Conservation (phyloP, 2,888 invertebrate species). For the Axea sp. region DNA sequence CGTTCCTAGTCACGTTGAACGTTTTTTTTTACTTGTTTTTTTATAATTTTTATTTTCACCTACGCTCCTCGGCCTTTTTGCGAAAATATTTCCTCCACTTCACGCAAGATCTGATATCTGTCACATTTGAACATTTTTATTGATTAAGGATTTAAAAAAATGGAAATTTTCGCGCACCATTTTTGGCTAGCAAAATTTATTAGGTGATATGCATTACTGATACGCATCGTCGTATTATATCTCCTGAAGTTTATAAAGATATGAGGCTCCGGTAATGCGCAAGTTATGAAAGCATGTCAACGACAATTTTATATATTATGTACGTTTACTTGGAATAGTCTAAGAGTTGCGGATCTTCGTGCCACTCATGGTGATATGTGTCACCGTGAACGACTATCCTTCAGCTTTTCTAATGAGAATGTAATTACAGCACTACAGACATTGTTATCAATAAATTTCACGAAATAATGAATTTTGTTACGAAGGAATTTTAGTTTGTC, state of each 20-base stretch:
- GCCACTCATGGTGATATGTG: slow-evolving; percentile 26
- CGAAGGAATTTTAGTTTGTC: no score
- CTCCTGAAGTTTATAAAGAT: slow-evolving; percentile 31
- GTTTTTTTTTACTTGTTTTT: slow-evolving; percentile 13
- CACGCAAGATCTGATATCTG: slow-evolving; percentile 1
- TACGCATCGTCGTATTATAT: slow-evolving; percentile 19
- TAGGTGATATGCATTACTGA: slow-evolving; percentile 35
- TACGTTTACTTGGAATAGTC: slow-evolving; percentile 14
- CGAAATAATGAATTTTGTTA: not conserved
- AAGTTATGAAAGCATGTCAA: slow-evolving; percentile 33
- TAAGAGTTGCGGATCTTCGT: slow-evolving; percentile 18
- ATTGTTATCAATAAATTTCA: slow-evolving; percentile 10
- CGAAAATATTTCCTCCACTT: slow-evolving; percentile 9
- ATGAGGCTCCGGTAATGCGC: slow-evolving; percentile 1
- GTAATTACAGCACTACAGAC: slow-evolving; percentile 26
- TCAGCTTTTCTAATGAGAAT: slow-evolving; percentile 5
- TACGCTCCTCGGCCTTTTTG: slow-evolving; percentile 15
- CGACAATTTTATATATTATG: slow-evolving; percentile 43
- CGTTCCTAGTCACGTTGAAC: slow-evolving; percentile 34
- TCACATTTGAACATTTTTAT: slow-evolving; percentile 40
- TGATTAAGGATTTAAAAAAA: slow-evolving; percentile 40
- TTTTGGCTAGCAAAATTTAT: slow-evolving; percentile 15
- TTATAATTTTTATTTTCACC: slow-evolving; percentile 53
- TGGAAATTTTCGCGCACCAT: slow-evolving; percentile 13
- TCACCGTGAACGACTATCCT: not conserved